phyloP scores from a whole-genome alignment of 2,797 vertebrate species.

The Danio choprae region DNA sequence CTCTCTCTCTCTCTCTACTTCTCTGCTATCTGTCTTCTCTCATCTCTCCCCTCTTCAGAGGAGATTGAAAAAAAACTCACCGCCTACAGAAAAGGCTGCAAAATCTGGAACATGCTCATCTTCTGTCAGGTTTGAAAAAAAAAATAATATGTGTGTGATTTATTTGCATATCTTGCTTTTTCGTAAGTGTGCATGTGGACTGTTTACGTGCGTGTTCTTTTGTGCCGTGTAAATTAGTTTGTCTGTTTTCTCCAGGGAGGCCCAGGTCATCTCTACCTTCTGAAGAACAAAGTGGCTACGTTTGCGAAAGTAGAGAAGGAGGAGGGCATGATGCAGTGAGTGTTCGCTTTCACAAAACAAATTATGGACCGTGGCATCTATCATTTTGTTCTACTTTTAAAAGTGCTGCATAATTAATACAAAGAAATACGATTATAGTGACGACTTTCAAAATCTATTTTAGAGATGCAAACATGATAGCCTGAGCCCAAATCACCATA shows the following conservation, averaged over 20 bases:
- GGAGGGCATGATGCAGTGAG: constrained; percentile 97
- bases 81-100: constrained; percentile 93
- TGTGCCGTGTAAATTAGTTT: constrained; percentile 16
- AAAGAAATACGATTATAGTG: neutral
- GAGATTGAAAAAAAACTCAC: constrained; percentile 97
- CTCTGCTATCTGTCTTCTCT: constrained; percentile 46
- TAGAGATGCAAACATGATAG: neutral
- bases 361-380: neutral
- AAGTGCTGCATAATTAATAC: neutral
- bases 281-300: constrained; percentile 98
- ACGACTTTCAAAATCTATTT: neutral
- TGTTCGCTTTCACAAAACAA: constrained; percentile 24
- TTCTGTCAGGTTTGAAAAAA: constrained; percentile 90
- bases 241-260: constrained; percentile 82
- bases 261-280: constrained; percentile 92
- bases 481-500: neutral
- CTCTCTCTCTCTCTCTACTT: constrained; percentile 20
- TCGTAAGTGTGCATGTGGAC: constrained; percentile 9
- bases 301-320: constrained; percentile 99
- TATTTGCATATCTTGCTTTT: constrained; percentile 32
- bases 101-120: constrained; percentile 97
- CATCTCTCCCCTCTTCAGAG: constrained; percentile 75
- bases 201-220: constrained; percentile 24
- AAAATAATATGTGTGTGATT: constrained; percentile 10
- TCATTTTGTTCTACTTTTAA: neutral